Evolutionary conservation across 2,797 vertebrate species (phyloP).

Genomic region (Trachops cirrhosus): DNA sequence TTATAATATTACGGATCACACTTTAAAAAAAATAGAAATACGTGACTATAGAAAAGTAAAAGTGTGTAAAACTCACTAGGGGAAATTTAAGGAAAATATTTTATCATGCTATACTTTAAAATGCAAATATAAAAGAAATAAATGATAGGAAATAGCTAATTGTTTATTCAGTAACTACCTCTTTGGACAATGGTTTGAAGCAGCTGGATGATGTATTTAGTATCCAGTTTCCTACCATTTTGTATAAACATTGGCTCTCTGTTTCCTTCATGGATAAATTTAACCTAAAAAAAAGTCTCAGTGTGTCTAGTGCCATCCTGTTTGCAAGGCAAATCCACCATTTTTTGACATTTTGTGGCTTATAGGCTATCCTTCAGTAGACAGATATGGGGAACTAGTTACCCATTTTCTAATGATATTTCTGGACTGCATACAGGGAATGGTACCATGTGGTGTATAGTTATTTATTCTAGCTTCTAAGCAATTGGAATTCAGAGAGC

Average conservation of each 20-base stretch:
- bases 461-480: constrained; percentile 58
- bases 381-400: constrained; percentile 8
- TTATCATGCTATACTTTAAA: constrained; percentile 58
- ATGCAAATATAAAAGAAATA: constrained; percentile 54
- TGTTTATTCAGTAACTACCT: constrained; percentile 32
- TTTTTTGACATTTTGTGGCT: constrained; percentile 34
- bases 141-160: constrained; percentile 60
- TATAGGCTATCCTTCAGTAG: constrained; percentile 26
- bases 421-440: constrained; percentile 36
- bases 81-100: constrained; percentile 50
- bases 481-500: constrained; percentile 19
- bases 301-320: constrained; percentile 41
- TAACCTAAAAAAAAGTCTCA: constrained; percentile 58
- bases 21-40: background rate
- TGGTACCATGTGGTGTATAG: background rate
- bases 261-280: constrained; percentile 64
- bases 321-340: constrained; percentile 55
- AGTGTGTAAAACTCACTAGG: constrained; percentile 51
- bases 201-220: constrained; percentile 31
- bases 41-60: background rate
- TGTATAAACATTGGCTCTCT: constrained; percentile 25
- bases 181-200: constrained; percentile 43
- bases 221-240: constrained; percentile 60
- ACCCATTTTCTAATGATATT: constrained; percentile 57
- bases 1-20: background rate